Conservation (phyloP, 2,113 vertebrate genomes). For the Otolemur garnettii region DNA sequence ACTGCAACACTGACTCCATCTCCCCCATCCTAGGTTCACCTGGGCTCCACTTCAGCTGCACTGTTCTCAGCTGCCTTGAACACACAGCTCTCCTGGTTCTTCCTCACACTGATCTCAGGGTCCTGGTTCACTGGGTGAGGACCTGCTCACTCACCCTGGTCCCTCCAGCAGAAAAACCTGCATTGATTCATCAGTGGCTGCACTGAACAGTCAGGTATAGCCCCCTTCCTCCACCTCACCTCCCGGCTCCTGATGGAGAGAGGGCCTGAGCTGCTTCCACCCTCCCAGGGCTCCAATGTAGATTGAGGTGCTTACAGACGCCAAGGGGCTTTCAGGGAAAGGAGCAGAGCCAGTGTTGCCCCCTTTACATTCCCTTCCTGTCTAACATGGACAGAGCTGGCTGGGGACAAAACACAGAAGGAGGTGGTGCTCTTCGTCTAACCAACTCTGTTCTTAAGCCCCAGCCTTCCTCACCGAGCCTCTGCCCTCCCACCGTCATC, state of each 20-base stretch:
- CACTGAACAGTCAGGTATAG: background rate
- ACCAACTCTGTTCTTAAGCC: background rate
- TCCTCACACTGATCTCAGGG: background rate
- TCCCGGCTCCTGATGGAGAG: background rate
- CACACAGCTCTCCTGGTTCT: background rate
- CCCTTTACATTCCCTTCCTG: background rate
- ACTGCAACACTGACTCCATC: background rate
- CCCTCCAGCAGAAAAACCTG: background rate
- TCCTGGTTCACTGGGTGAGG: background rate
- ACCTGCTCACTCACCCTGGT: background rate
- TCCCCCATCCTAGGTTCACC: background rate
- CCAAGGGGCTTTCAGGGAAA: background rate
- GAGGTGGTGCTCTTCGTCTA: background rate
- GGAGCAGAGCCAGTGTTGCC: background rate
- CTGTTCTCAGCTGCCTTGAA: background rate
- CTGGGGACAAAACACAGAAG: background rate
- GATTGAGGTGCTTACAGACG: background rate
- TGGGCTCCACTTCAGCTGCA: background rate
- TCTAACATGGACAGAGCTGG: background rate
- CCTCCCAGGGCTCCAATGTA: background rate
- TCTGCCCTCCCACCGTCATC: background rate
- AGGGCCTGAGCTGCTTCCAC: background rate
- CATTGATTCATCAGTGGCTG: background rate
- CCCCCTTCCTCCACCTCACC: background rate
- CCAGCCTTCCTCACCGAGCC: background rate